These are phyloP conservation scores for Microchirus variegatus DNA, from an alignment of 2,797 vertebrate species.

Conservation along the genomic window DNA sequence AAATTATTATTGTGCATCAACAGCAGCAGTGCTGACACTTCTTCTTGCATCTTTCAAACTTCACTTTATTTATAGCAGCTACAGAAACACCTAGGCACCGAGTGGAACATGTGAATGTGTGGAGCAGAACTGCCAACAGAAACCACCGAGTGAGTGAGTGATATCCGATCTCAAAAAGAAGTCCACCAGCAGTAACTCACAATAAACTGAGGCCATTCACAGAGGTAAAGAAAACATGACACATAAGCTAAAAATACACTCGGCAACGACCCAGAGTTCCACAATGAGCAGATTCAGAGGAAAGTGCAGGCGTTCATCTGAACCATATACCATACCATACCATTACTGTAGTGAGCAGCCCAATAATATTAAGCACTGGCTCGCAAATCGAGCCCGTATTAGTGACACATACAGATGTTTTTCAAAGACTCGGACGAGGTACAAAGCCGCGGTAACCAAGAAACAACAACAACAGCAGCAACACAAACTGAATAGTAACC, in stretches of 20 bases:
- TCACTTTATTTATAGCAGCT: constrained; percentile 34
- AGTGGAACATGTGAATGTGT: constrained; percentile 66
- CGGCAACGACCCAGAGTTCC: constrained; percentile 56
- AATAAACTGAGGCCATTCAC: constrained; percentile 69
- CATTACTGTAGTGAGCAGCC: constrained; percentile 11
- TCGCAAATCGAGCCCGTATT: not conserved
- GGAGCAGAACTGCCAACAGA: constrained; percentile 43
- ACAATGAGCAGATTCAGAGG: constrained; percentile 60
- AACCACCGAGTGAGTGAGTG: constrained; percentile 54
- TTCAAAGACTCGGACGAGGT: not conserved
- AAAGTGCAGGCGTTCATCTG: constrained; percentile 42
- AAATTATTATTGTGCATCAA: constrained; percentile 3
- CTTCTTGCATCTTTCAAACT: constrained; percentile 10
- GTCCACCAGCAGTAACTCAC: constrained; percentile 59
- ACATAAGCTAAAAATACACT: constrained; percentile 72
- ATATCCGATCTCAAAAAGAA: constrained; percentile 67
- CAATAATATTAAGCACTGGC: not conserved
- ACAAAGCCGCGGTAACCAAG: constrained; percentile 20
- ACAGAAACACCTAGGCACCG: constrained; percentile 25
- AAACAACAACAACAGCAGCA: constrained; percentile 24
- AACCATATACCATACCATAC: constrained; percentile 24
- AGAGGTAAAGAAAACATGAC: constrained; percentile 72
- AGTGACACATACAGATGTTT: not conserved
- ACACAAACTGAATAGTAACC: constrained; percentile 15
- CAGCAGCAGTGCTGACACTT: not conserved